These are phyloP conservation scores for Caenorhabditis becei DNA, from an alignment of 2,888 invertebrate genomes.

Conservation along the genomic window DNA sequence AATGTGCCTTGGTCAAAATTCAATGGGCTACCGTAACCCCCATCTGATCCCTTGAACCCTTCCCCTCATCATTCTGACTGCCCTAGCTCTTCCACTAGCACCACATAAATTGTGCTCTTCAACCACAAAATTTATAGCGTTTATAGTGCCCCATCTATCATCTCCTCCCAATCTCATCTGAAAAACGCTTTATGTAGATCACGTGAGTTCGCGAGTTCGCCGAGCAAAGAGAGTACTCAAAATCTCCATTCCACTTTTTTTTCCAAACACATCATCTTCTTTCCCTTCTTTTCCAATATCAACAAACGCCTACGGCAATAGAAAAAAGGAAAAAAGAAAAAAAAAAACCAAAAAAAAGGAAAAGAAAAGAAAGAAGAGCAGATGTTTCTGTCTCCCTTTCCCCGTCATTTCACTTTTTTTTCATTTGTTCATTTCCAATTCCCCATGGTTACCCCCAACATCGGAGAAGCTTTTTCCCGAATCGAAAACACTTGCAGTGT, in stretches of 20 bases:
- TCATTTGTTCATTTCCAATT: too few species aligned
- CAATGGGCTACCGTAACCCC: too few species aligned
- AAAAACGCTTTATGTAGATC: background rate
- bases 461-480: too few species aligned
- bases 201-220: background rate
- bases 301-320: constrained; percentile 8
- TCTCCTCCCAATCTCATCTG: background rate
- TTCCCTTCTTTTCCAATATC: background rate
- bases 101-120: too few species aligned
- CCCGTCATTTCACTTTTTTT: too few species aligned
- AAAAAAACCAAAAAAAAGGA: background rate
- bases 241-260: background rate
- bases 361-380: background rate
- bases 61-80: too few species aligned
- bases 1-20: too few species aligned
- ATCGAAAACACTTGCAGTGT: too few species aligned
- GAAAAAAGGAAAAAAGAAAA: background rate
- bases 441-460: background rate
- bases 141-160: background rate
- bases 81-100: too few species aligned
- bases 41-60: too few species aligned
- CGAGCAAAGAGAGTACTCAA: background rate
- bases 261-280: background rate
- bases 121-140: background rate
- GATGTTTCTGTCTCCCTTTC: background rate